Evolutionary conservation across 2,797 vertebrate species (phyloP), one percentile per base, ranked within the genome.

Genomic region (Macropus fuliginosus): DNA sequence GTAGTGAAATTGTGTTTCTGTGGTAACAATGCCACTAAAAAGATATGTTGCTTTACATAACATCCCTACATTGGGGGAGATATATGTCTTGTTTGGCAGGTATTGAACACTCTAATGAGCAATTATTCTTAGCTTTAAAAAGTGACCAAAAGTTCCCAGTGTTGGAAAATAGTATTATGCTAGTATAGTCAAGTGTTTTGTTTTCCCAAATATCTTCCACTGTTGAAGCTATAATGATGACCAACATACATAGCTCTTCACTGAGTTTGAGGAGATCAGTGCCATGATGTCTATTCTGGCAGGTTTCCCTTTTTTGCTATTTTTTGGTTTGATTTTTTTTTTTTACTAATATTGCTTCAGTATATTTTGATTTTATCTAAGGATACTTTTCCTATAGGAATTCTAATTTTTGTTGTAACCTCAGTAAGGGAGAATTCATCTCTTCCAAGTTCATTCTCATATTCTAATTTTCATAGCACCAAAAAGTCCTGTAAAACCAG

Each of bases 111-210:
- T 90, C 62, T 9, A n/a, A 28, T 91, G 93, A n/a, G 66, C 55
- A 66, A 9, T 93, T 95, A 91, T 91, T 95, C 94, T 40, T 87
- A 91, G 4, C 57, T n/a, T 92, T 93, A 50, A 95, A 92, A 54
- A 95, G 5, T 24, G 90, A 28, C 4, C 90, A 87, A 94, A 89
- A 89, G 13, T 18, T 57, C 31, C 6, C 56, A 27, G 92, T 59
- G 12, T 4, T 56, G 92, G 56, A 92, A 93, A 92, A 40, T 87
- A 91, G 21, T 95, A 74, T 91, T 81, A 21, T 81, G 16, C 66
- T 46, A 40, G n/a, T 81, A 46, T 46, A 87, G 24, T 50, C 24
- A 87, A 27, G 40, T 87, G 74, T 50, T 87, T 87, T 46, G 24
- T 24, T 50, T 50, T 87, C 74, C 3, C 40, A 87, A 46, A 87